Evolutionary conservation across 2,797 vertebrate species (phyloP).

Genomic region (Cheirogaleus major): DNA sequence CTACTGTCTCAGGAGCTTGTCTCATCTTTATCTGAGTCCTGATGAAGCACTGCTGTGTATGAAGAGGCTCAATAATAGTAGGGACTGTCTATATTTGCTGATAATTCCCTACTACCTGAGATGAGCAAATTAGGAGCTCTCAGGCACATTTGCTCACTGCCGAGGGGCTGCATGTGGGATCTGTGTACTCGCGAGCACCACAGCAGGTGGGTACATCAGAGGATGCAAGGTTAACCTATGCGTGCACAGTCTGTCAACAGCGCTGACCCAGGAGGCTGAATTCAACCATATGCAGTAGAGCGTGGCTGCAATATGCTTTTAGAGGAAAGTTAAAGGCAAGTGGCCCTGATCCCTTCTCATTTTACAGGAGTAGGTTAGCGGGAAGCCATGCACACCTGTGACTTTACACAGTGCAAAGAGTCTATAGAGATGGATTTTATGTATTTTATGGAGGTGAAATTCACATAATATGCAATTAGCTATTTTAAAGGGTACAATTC

Average conservation of each 20-base stretch:
- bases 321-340: not conserved
- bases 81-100: not conserved
- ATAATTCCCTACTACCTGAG: not conserved
- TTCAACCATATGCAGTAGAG: not conserved
- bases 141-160: not conserved
- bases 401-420: not conserved
- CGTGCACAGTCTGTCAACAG: not conserved
- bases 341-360: not conserved
- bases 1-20: not conserved
- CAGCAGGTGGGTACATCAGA: not conserved
- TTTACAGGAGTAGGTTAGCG: not conserved
- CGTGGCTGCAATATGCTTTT: not conserved
- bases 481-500: not conserved
- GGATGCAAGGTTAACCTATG: not conserved
- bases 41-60: not conserved
- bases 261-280: not conserved
- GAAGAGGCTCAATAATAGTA: not conserved
- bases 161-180: not conserved
- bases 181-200: rapidly evolving
- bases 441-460: not conserved
- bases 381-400: rapidly evolving
- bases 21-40: not conserved
- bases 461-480: not conserved
- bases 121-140: not conserved
- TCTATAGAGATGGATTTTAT: too few species aligned